Conservation (phyloP, 1,140 invertebrate genomes). For the Bombus turneri region DNA sequence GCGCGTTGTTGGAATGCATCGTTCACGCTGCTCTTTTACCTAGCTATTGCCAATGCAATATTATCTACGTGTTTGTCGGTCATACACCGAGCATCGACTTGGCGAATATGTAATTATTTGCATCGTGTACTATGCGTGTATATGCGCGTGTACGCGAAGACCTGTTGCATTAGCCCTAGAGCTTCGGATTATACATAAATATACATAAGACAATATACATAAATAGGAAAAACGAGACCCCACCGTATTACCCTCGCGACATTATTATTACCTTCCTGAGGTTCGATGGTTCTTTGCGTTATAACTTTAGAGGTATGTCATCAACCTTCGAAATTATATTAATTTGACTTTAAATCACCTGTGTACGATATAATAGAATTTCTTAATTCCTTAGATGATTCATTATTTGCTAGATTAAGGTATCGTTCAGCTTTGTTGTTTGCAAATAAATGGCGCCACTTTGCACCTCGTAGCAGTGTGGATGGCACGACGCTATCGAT, state of each 20-base stretch:
- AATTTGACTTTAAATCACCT: background rate
- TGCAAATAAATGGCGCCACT: background rate
- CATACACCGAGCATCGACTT: background rate
- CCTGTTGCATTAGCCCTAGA: conserved; percentile 25
- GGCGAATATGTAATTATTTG: conserved; percentile 59
- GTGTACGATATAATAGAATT: background rate
- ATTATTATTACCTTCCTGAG: conserved; percentile 31
- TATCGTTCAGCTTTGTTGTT: background rate
- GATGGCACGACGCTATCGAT: background rate
- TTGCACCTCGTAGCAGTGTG: background rate
- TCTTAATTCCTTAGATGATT: background rate
- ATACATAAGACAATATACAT: background rate
- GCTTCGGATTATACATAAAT: conserved; percentile 36
- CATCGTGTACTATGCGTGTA: background rate
- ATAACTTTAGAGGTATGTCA: conserved; percentile 25
- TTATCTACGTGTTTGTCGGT: conserved; percentile 46
- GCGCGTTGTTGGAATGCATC: conserved; percentile 16
- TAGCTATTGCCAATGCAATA: conserved; percentile 35
- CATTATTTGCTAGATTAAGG: background rate
- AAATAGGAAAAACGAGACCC: conserved; percentile 63
- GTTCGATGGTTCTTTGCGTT: conserved; percentile 53
- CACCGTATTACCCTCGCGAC: conserved; percentile 6
- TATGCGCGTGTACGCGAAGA: conserved; percentile 20
- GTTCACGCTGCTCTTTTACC: conserved; percentile 1
- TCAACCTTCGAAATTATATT: conserved; percentile 30